Conservation (phyloP, 2,113 vertebrate genomes). For the Martes martes region DNA sequence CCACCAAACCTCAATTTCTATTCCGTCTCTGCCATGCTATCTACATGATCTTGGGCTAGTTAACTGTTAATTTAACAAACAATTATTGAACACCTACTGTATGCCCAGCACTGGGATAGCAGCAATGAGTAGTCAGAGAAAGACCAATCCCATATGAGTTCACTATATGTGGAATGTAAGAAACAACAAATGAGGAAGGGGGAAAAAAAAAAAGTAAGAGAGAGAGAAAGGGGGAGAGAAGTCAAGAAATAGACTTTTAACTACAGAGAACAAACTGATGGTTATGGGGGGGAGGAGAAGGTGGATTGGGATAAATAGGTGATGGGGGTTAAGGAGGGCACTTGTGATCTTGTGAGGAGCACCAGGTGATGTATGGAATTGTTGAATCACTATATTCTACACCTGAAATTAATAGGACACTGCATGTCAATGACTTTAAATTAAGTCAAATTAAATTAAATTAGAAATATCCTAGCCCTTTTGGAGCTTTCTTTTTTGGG, state of each 20-base stretch:
- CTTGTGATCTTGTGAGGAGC: not conserved
- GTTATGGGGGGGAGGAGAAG: not conserved
- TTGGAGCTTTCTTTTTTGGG: not conserved
- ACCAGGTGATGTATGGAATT: not conserved
- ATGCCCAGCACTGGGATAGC: not conserved
- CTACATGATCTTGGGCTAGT: not conserved
- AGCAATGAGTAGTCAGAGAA: not conserved
- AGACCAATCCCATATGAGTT: not conserved
- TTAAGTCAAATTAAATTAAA: not conserved
- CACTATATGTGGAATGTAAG: not conserved
- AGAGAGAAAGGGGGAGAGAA: not conserved
- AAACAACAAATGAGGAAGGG: not conserved
- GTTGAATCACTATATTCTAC: not conserved
- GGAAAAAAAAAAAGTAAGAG: not conserved
- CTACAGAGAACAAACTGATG: not conserved
- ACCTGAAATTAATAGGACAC: not conserved
- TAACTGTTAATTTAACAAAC: not conserved
- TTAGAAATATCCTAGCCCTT: not conserved
- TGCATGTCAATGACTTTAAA: not conserved
- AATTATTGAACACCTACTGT: not conserved
- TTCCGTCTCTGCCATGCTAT: not conserved
- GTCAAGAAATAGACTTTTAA: not conserved
- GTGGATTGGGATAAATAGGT: not conserved
- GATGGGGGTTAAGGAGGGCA: not conserved
- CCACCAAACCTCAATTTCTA: not conserved